These are phyloP conservation scores for Diadophis punctatus DNA, from an alignment of 2,113 vertebrate genomes.

Conservation along the genomic window DNA sequence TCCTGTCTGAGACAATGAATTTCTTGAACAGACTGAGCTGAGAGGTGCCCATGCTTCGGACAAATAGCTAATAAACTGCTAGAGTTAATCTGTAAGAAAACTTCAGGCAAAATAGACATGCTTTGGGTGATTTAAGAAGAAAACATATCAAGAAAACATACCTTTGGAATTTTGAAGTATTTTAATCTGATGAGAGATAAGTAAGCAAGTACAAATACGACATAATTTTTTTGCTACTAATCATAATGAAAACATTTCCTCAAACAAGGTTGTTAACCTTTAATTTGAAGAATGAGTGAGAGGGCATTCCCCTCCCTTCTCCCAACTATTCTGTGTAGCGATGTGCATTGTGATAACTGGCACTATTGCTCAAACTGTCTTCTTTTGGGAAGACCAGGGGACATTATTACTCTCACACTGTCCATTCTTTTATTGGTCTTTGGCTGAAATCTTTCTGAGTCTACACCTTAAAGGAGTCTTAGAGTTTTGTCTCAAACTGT, in stretches of 20 bases:
- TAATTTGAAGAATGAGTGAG: not conserved
- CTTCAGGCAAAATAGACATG: not conserved
- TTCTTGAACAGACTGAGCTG: not conserved
- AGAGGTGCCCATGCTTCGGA: not conserved
- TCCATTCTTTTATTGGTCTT: constrained; percentile 29
- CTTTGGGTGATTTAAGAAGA: not conserved
- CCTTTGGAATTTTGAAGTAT: not conserved
- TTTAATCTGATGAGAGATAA: not conserved
- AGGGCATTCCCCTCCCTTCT: not conserved
- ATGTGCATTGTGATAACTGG: not conserved
- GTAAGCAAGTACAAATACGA: not conserved
- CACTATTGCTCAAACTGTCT: constrained; percentile 39
- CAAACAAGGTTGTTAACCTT: not conserved
- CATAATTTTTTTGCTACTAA: not conserved
- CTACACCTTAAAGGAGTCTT: constrained; percentile 38
- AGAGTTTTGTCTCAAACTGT: constrained; percentile 21
- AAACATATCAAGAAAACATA: not conserved
- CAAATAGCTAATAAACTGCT: not conserved
- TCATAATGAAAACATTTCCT: not conserved
- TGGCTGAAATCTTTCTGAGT: constrained; percentile 51
- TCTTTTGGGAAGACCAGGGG: constrained; percentile 23
- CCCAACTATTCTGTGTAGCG: not conserved
- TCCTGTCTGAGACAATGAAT: not conserved
- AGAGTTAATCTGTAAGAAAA: not conserved
- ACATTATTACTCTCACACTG: constrained; percentile 39